Evolutionary conservation across 2,888 invertebrate species (phyloP).

Genomic region (Conomelus anceps): DNA sequence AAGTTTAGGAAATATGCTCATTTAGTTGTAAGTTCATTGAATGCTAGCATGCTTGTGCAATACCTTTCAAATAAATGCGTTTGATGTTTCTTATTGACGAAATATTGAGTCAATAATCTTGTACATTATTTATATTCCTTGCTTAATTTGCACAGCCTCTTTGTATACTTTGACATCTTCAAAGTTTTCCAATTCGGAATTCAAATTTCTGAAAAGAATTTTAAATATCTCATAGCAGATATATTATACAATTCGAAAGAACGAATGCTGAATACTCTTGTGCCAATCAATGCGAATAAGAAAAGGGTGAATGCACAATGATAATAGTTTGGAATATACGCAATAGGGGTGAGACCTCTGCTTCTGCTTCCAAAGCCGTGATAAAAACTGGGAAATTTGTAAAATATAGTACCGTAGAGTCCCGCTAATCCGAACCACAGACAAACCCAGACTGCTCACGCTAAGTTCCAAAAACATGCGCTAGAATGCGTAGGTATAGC

Average conservation of each 20-base stretch:
- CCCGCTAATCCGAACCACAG: too few relatives aligned
- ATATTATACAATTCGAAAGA: neutral
- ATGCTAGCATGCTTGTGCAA: neutral
- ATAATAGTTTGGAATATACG: neutral
- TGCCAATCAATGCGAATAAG: neutral
- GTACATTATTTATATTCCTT: neutral
- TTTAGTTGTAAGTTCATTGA: neutral
- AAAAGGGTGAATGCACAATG: neutral
- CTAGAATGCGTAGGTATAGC: too few relatives aligned
- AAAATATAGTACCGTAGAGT: too few relatives aligned
- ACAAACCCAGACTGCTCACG: too few relatives aligned
- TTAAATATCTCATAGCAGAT: neutral
- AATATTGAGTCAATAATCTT: neutral
- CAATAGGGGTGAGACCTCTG: neutral
- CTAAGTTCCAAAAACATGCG: too few relatives aligned
- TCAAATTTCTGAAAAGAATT: neutral
- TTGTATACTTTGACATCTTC: neutral
- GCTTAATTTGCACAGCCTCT: neutral
- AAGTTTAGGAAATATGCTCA: neutral
- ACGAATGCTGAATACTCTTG: neutral
- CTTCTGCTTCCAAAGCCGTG: too few relatives aligned
- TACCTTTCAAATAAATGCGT: neutral
- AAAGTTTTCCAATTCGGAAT: neutral
- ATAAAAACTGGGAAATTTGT: too few relatives aligned
- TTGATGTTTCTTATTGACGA: neutral